A percentile compares a stretch with the other conserved stretches of the same genome.
Evolutionary conservation across 2,113 vertebrate genomes (phyloP).

Genomic region (Coreoperca whiteheadi): DNA sequence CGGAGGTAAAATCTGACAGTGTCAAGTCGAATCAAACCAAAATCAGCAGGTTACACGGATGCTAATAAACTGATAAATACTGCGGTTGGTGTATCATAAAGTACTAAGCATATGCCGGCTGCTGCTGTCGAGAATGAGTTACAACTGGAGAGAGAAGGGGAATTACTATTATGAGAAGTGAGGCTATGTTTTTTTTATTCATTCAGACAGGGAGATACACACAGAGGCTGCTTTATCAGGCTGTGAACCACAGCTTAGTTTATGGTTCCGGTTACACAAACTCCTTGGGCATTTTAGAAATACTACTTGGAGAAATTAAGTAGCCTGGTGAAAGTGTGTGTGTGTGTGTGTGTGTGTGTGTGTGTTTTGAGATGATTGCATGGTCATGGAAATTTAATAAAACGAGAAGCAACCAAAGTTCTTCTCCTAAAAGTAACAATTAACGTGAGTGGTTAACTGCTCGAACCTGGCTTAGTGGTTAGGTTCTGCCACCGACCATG

Average conservation of each 20-base stretch:
- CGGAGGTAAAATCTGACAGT: slow-evolving; percentile 9
- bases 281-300: not conserved
- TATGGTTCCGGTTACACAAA: not conserved
- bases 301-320: not conserved
- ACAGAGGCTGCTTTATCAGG: slow-evolving; percentile 3
- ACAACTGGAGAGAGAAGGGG: not conserved
- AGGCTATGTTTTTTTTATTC: slow-evolving; percentile 2
- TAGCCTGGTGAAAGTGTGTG: not conserved
- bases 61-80: slow-evolving; percentile 2
- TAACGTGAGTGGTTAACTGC: not conserved
- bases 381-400: not conserved
- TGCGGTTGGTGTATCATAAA: slow-evolving; percentile 8
- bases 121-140: slow-evolving; percentile 2
- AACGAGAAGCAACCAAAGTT: not conserved
- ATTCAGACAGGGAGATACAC: slow-evolving; percentile 9
- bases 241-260: not conserved
- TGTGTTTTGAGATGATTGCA: not conserved
- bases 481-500: not conserved
- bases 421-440: not conserved
- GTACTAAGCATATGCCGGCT: slow-evolving; percentile 6
- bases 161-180: not conserved
- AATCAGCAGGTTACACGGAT: not conserved
- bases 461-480: not conserved
- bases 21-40: not conserved
- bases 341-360: not conserved